Conservation (phyloP, 2,113 vertebrate genomes). For the Festucalex cinctus region DNA sequence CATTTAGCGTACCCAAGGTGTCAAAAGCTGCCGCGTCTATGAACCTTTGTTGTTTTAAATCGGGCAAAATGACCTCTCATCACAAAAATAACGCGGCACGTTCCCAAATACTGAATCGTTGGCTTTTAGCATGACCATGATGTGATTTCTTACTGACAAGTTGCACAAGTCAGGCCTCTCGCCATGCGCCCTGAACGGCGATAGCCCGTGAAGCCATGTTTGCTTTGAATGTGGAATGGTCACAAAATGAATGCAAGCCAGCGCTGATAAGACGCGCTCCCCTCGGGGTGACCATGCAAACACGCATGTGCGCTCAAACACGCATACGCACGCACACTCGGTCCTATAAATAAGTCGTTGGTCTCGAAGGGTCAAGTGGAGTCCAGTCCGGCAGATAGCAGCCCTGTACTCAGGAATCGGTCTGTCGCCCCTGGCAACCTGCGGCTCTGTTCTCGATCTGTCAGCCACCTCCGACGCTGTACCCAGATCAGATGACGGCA, state of each 20-base stretch:
- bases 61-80: slow-evolving; percentile 31
- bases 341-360: slow-evolving; percentile 61
- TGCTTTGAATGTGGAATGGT: slow-evolving; percentile 52
- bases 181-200: slow-evolving; percentile 33
- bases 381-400: slow-evolving; percentile 58
- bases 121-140: slow-evolving; percentile 48
- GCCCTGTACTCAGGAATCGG: slow-evolving; percentile 38
- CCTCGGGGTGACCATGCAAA: slow-evolving; percentile 21
- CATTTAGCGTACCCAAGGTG: slow-evolving; percentile 49
- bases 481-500: slow-evolving; percentile 32
- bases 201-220: slow-evolving; percentile 50
- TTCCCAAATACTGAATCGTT: slow-evolving; percentile 40
- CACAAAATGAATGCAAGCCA: slow-evolving; percentile 42
- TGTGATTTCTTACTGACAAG: slow-evolving; percentile 57
- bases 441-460: slow-evolving; percentile 45
- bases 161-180: slow-evolving; percentile 56
- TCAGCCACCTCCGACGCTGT: slow-evolving; percentile 31
- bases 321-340: slow-evolving; percentile 8
- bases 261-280: slow-evolving; percentile 45
- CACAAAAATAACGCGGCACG: slow-evolving; percentile 48
- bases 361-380: slow-evolving; percentile 66
- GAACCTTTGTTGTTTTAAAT: slow-evolving; percentile 54
- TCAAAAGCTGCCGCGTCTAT: slow-evolving; percentile 51
- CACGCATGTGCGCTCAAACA: slow-evolving; percentile 20
- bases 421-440: slow-evolving; percentile 37